These are phyloP conservation scores for Silurus meridionalis DNA, from an alignment of 2,113 vertebrate species.

Conservation along the genomic window DNA sequence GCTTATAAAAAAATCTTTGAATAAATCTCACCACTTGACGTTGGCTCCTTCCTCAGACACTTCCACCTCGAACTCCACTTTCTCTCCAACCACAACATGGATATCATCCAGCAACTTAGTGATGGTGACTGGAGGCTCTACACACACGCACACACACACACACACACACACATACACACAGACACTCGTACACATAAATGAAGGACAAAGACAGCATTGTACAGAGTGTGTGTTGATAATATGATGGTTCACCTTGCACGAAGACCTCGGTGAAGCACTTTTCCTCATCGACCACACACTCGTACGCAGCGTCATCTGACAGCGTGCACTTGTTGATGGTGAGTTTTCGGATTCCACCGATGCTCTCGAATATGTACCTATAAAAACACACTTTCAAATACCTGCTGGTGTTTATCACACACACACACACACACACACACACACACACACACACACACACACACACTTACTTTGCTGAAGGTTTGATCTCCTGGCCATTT, in stretches of 20 bases:
- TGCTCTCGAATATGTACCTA: slow-evolving; percentile 87
- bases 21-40: slow-evolving; percentile 79
- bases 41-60: slow-evolving; percentile 88
- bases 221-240: neutral
- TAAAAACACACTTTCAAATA: neutral
- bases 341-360: slow-evolving; percentile 82
- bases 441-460: slow-evolving; percentile 10
- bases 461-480: slow-evolving; percentile 80
- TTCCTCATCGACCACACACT: slow-evolving; percentile 82
- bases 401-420: neutral
- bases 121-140: slow-evolving; percentile 84
- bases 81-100: slow-evolving; percentile 83
- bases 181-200: neutral
- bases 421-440: neutral
- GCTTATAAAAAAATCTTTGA: too few species aligned
- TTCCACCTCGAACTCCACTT: slow-evolving; percentile 84
- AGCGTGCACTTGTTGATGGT: slow-evolving; percentile 88
- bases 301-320: slow-evolving; percentile 85
- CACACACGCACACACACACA: slow-evolving; percentile 19
- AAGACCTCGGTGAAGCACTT: slow-evolving; percentile 84
- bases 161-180: slow-evolving; percentile 21
- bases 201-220: neutral
- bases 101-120: slow-evolving; percentile 84
- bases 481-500: slow-evolving; percentile 86
- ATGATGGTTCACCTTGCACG: slow-evolving; percentile 77